Evolutionary conservation across 2,113 vertebrate genomes (phyloP).

Genomic region (Vicugna pacos): DNA sequence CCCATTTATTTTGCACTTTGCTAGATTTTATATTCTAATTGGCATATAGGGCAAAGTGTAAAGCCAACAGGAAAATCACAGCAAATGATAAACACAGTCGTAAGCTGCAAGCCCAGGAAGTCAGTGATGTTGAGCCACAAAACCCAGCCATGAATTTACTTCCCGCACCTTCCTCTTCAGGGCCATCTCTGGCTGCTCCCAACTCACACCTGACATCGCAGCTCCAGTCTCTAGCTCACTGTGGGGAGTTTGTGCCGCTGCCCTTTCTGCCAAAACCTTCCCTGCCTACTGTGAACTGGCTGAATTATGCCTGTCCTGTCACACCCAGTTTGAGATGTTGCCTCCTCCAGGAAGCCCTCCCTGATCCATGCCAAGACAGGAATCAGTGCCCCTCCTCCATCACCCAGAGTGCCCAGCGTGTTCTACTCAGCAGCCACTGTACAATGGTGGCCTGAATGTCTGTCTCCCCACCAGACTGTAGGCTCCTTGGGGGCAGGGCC

Average conservation of each 20-base stretch:
- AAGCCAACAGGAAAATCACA: slow-evolving; percentile 65
- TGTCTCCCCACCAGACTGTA: neutral
- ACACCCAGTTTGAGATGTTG: too few species aligned
- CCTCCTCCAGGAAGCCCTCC: neutral
- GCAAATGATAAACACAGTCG: slow-evolving; percentile 46
- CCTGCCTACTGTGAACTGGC: too few species aligned
- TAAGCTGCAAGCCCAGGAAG: slow-evolving; percentile 69
- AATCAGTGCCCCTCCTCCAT: neutral
- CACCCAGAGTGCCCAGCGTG: neutral
- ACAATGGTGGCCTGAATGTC: neutral
- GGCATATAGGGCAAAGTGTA: slow-evolving; percentile 36
- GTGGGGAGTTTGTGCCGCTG: neutral
- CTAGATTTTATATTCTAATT: slow-evolving; percentile 70
- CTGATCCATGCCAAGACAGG: neutral
- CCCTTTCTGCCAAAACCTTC: neutral
- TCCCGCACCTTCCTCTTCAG: neutral
- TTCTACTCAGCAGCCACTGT: neutral
- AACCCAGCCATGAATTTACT: slow-evolving; percentile 62
- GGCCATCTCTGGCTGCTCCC: slow-evolving; percentile 6
- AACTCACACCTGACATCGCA: neutral
- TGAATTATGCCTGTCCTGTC: neutral
- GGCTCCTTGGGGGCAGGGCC: neutral
- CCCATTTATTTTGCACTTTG: slow-evolving; percentile 69
- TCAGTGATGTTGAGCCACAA: slow-evolving; percentile 62
- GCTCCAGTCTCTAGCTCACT: neutral